Conservation (phyloP, 1,140 invertebrate species). For the Monochamus saltuarius region DNA sequence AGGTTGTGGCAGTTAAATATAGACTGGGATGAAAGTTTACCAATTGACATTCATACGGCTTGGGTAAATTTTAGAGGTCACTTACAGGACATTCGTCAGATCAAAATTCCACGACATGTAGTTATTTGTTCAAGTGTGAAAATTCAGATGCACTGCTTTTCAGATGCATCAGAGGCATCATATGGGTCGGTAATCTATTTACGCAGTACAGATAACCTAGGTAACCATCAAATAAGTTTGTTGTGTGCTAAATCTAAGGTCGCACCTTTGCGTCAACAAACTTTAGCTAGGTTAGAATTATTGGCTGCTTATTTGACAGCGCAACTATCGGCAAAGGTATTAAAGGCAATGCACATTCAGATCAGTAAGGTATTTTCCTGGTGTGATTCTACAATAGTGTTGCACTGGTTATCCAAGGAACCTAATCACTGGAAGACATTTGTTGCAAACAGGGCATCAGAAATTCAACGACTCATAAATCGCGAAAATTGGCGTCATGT, state of each 20-base stretch:
- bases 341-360: background rate
- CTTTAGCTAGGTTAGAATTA: slow-evolving; percentile 36
- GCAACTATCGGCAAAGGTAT: slow-evolving; percentile 14
- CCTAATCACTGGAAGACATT: slow-evolving; percentile 14
- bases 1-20: too few relatives aligned
- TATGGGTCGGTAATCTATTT: slow-evolving; percentile 43
- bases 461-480: too few relatives aligned
- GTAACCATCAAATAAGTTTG: slow-evolving; percentile 21
- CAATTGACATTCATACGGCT: too few relatives aligned
- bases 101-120: background rate
- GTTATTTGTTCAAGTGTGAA: background rate
- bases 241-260: slow-evolving; percentile 39
- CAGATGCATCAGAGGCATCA: slow-evolving; percentile 42
- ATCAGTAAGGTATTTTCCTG: slow-evolving; percentile 40
- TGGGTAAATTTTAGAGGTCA: too few relatives aligned
- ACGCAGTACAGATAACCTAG: slow-evolving; percentile 21
- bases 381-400: slow-evolving; percentile 50
- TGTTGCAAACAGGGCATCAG: slow-evolving; percentile 16
- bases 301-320: slow-evolving; percentile 30
- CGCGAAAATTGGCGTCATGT: too few relatives aligned
- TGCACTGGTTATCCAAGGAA: slow-evolving; percentile 40
- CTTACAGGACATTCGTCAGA: background rate
- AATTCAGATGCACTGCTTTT: slow-evolving; percentile 36
- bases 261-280: slow-evolving; percentile 35
- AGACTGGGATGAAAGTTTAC: too few relatives aligned